A percentile compares a stretch with the other conserved stretches of the same genome.
These are phyloP conservation scores for Silurus meridionalis DNA, from an alignment of 2,113 vertebrate genomes.

Conservation along the genomic window DNA sequence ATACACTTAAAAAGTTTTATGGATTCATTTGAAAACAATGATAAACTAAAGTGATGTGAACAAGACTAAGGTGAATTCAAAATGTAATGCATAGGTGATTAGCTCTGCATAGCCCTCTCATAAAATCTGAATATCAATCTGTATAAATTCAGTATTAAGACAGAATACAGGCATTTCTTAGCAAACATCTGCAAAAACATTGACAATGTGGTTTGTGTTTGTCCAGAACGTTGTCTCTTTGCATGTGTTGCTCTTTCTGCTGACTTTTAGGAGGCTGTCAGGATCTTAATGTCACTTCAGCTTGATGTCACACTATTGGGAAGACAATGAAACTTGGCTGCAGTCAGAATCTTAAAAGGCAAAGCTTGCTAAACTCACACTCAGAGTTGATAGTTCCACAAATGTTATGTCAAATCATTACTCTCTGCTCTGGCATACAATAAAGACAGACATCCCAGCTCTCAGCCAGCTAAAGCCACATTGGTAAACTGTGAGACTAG, in stretches of 20 bases:
- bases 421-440: background rate
- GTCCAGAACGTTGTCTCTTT: background rate
- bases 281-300: constrained; percentile 21
- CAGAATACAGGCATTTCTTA: background rate
- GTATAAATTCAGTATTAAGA: background rate
- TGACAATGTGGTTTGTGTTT: background rate
- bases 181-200: background rate
- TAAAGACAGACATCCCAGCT: constrained; percentile 16
- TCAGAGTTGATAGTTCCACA: constrained; percentile 7
- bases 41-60: background rate
- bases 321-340: constrained; percentile 26
- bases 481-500: constrained; percentile 26
- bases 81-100: background rate
- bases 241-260: background rate
- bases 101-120: background rate
- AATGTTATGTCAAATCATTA: constrained; percentile 42
- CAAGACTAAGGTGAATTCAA: background rate
- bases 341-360: constrained; percentile 26
- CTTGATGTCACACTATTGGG: background rate
- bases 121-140: background rate
- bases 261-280: background rate
- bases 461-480: constrained; percentile 3
- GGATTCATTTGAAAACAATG: background rate
- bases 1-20: background rate
- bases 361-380: background rate